Conservation (phyloP, 2,797 vertebrate genomes). For the Tokudaia muenninki region DNA sequence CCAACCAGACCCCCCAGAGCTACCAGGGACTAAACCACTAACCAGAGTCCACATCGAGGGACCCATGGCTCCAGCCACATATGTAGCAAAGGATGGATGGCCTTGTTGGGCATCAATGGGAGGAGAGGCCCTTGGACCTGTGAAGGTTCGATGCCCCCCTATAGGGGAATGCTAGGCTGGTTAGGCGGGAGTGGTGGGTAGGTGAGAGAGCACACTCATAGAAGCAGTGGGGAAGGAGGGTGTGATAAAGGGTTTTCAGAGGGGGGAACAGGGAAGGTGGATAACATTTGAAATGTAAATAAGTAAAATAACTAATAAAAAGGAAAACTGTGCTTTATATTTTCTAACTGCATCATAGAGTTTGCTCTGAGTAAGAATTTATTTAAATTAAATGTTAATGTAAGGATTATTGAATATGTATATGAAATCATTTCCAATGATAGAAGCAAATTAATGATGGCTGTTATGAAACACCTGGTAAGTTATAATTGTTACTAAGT, state of each 20-base stretch:
- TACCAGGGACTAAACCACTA: neutral
- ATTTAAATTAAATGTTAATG: slow-evolving; percentile 41
- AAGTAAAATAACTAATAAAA: neutral
- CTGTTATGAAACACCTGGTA: neutral
- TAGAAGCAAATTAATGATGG: neutral
- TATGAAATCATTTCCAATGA: neutral
- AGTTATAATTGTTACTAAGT: neutral
- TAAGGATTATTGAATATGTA: neutral
- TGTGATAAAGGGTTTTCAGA: neutral
- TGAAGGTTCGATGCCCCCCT: neutral
- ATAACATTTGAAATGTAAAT: neutral
- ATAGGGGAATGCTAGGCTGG: neutral
- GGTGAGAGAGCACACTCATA: neutral
- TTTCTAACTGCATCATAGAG: neutral
- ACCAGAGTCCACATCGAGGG: neutral
- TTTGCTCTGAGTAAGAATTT: slow-evolving; percentile 3
- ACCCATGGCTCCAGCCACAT: neutral
- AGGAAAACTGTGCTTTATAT: neutral
- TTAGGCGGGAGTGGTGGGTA: neutral
- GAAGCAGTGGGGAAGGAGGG: neutral
- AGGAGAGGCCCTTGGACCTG: neutral
- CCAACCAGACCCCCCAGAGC: neutral
- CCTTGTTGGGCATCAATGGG: neutral
- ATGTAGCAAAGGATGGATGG: neutral
- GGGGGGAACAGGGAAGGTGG: neutral